Evolutionary conservation across 2,888 invertebrate species (phyloP).

Genomic region (Amiota communis): DNA sequence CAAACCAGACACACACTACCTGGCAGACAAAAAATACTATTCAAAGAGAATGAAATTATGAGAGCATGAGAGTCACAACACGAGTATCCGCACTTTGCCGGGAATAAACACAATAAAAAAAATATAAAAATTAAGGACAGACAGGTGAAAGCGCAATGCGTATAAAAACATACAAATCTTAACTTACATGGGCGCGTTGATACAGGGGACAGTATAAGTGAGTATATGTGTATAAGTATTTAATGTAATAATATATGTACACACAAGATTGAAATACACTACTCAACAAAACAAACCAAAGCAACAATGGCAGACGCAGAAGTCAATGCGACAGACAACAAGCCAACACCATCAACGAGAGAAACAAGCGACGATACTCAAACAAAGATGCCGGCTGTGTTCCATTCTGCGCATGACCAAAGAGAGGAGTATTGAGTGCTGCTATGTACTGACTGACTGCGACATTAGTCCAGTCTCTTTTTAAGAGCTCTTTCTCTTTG

Average conservation of each 20-base stretch:
- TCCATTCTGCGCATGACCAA: not conserved
- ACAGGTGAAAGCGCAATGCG: slow-evolving; percentile 59
- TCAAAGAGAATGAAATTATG: not conserved
- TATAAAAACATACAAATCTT: slow-evolving; percentile 51
- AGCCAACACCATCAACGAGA: not conserved
- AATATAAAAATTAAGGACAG: slow-evolving; percentile 53
- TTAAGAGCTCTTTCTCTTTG: too few relatives aligned
- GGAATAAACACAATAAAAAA: slow-evolving; percentile 14
- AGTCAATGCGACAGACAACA: not conserved
- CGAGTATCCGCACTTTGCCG: not conserved
- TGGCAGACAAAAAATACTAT: not conserved
- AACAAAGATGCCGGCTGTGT: not conserved
- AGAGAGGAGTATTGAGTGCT: too few relatives aligned
- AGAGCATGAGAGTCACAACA: slow-evolving; percentile 47
- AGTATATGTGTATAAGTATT: too few relatives aligned
- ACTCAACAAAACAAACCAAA: not conserved
- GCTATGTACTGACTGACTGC: too few relatives aligned
- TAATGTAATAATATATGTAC: not conserved
- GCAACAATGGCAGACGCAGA: not conserved
- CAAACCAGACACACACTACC: too few relatives aligned
- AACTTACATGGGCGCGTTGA: not conserved
- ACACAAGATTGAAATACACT: not conserved
- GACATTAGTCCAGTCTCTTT: too few relatives aligned
- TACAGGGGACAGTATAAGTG: not conserved
- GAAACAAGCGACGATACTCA: not conserved